phyloP scores from a whole-genome alignment of 2,113 vertebrate species.

The Cyrtonyx montezumae region DNA sequence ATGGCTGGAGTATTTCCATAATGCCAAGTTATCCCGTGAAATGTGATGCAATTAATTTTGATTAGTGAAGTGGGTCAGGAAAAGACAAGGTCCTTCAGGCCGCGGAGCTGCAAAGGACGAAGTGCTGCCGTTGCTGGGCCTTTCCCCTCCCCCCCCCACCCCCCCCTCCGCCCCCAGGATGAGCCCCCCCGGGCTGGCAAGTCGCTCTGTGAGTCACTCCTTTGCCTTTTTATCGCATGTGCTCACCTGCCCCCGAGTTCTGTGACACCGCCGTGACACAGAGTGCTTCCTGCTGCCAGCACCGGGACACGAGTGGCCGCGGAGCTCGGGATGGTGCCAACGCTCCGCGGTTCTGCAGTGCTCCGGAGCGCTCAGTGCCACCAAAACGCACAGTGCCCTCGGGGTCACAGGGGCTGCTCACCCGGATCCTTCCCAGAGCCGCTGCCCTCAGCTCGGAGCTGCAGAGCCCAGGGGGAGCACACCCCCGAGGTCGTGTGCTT shows the following conservation, averaged over 20 bases:
- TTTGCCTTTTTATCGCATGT: not conserved
- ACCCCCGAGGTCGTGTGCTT: not conserved
- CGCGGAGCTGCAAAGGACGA: rapidly evolving
- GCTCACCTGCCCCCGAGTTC: not conserved
- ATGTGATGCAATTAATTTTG: conserved; percentile 32
- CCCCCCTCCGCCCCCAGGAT: rapidly evolving
- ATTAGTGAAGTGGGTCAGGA: conserved; percentile 21
- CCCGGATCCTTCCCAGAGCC: not conserved
- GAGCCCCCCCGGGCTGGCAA: not conserved
- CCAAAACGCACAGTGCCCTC: rapidly evolving
- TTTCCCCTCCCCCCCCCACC: not conserved
- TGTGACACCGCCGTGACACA: not conserved
- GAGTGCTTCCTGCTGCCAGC: not conserved
- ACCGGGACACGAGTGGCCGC: not conserved
- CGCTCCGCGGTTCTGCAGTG: too few relatives aligned
- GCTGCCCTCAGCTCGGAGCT: rapidly evolving
- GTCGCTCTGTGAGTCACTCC: not conserved
- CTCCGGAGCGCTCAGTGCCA: too few relatives aligned
- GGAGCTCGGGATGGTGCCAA: not conserved
- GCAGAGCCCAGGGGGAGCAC: rapidly evolving
- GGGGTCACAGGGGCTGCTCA: not conserved
- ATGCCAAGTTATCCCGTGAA: conserved; percentile 9
- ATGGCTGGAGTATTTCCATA: conserved; percentile 8
- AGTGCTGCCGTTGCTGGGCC: rapidly evolving
- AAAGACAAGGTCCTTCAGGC: not conserved